Evolutionary conservation across 2,888 invertebrate species (phyloP), one percentile per base, ranked within the genome.

Genomic region (Hypomecis atomaria): DNA sequence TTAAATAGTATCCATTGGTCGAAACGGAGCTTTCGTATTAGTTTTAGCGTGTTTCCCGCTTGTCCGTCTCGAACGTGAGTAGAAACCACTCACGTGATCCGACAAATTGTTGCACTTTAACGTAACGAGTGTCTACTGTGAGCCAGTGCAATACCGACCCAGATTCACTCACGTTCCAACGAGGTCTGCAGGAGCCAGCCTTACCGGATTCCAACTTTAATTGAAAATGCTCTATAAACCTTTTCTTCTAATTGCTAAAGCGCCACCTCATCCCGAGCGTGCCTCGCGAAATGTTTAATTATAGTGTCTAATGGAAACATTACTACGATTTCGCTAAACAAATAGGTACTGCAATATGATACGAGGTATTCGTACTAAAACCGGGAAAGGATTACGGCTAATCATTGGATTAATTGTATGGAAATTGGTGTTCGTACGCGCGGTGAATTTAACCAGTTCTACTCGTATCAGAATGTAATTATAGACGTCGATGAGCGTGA

Each of bases 381-480:
- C 74, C 81, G 76, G 76, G 77, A 82, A 72, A 73, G 78, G 81
- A 86, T 84, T 84, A 84, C 80, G 80, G 86, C 86, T 89, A 90
- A 90, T 90, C 84, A 90, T 86, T 85, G 80, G 85, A 88, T 89
- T 90, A 87, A 90, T 90, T 86, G 84, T 83, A 87, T 86, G 86
- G 84, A 86, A 89, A 89, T 90, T 89, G 83, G 85, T 84, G 82
- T 82, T 83, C 79, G 85, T 78, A 82, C 80, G 79, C 72, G 85
- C 71, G 79, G 82, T 84, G 85, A 87, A 88, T 88, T 89, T 84
- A 88, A 90, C 86, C 84, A 86, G 84, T 89, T 86, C 84, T 83
- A n/a, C n/a, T n/a, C n/a, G n/a, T n/a, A 87, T 87, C 87, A 83
- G 83, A 88, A 88, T 87, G 85, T 90, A 91, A 91, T 91, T 91